Base-by-base conservation (phyloP, 2,113 vertebrate species). In the Hippoglossus stenolepis region DNA sequence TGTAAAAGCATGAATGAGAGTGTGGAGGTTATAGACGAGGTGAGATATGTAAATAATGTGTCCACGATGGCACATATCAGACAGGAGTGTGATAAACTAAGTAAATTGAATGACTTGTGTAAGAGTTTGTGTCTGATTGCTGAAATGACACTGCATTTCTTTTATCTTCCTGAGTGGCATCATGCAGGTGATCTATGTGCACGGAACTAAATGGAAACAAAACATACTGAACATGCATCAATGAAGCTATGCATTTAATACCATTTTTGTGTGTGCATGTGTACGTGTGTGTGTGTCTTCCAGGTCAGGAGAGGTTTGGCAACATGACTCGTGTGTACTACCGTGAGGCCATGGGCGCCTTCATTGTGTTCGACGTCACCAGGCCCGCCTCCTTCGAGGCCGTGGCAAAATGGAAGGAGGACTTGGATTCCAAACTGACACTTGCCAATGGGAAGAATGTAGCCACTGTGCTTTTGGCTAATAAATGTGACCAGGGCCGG, bases 261-360 rank as follows among this genome's bases (percentile, higher is more conserved):
- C 31, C 31, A 31, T 2, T 7, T 31, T 31, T 31, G 6, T 31
- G 31, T 31, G 31, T 31, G 31, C 31, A 31, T 31, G 31, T 31
- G 6, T 31, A 31, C 31, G 5, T 31, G 7, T 7, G 6, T 67
- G 62, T 45, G 40, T 58, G 59, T 70, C 69, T 58, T 70, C 12
- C 56, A 96, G 95, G 95, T 82, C 95, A 96, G 83, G 95, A 96
- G 82, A 85, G 95, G 35, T 96, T 96, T 66, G 95, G 95, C 51
- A 96, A 96, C 92, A 96, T 96, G 95, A 96, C 95, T 24, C 92
- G 95, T 0, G 94, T 96, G 31, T 96, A 96, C 90, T 96, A 96
- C 92, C 92, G 95, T 13, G 95, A 96, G 85, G 95, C 95, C 62
- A 94, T 95, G 85, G 95, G 95, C 5, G 95, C 94, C 20, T 93